Evolutionary conservation across 2,888 invertebrate species (phyloP), one percentile per base, ranked within the genome.

Genomic region (Heliconius cydno): DNA sequence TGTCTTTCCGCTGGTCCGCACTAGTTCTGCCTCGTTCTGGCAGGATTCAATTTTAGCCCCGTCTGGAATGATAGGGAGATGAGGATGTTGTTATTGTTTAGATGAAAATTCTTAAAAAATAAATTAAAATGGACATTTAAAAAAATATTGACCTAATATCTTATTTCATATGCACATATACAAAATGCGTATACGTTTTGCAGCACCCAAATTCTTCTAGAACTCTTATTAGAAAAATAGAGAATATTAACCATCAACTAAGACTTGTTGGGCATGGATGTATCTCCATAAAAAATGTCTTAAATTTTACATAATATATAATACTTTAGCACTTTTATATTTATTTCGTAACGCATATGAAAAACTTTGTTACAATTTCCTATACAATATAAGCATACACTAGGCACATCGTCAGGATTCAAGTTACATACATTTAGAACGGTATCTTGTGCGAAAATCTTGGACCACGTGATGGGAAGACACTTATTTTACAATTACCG

Each of bases 391-490:
- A 60, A 57, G 57, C 10, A 68, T 15, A 68, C 30, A 9, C 65
- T 74, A 12, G 28, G 25, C 0, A 65, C 2, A 25, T 12, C 10
- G 25, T 28, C 63, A 65, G 63, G 28, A 70, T 13, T 75, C 73
- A 68, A 70, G 71, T 77, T 28, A 74, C 74, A 71, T 6, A 66
- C 52, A 46, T 72, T 70, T 75, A 73, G 46, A 77, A n/a, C 67
- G 46, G 15, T 80, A 82, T 80, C 83, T 80, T 78, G 57, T 80
- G 82, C 80, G 79, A 83, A 83, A 83, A 80, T 82, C 80, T 79
- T 76, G 67, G 65, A 60, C 46, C 72, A 90, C 89, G 88, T 88
- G 88, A 89, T 87, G 87, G 88, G 90, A 92, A 91, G 88, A 86
- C 81, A 81, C 85, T 85, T 83, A 84, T 91, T 89, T 86, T 82